Percentiles rank a stretch among this genome's conserved stretches.
Conservation (phyloP, 2,888 invertebrate genomes). For the Tenthredo livida region DNA sequence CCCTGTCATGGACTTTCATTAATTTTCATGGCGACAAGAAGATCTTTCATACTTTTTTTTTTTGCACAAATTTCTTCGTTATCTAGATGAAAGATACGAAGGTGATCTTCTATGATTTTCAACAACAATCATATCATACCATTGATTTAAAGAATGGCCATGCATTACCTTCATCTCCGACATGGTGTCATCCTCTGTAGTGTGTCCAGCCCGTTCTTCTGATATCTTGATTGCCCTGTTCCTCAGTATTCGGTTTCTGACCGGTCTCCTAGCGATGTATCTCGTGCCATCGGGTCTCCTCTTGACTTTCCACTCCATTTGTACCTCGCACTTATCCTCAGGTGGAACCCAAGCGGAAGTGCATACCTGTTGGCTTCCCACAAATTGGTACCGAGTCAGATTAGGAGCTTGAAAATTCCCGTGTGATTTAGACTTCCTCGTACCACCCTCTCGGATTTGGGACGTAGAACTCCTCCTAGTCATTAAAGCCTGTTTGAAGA, state of each 20-base stretch:
- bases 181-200: constrained; percentile 89
- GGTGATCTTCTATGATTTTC: background rate
- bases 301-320: constrained; percentile 89
- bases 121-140: background rate
- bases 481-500: constrained; percentile 80
- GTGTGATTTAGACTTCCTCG: constrained; percentile 70
- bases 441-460: constrained; percentile 62
- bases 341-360: constrained; percentile 64
- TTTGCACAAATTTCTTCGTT: background rate
- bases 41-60: background rate
- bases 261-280: constrained; percentile 87
- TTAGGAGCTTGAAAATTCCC: constrained; percentile 81
- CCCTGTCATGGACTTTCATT: background rate
- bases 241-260: constrained; percentile 83
- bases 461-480: constrained; percentile 73
- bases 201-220: constrained; percentile 83
- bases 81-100: background rate
- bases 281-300: constrained; percentile 87
- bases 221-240: constrained; percentile 84
- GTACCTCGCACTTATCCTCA: constrained; percentile 73
- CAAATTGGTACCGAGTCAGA: constrained; percentile 82
- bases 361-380: constrained; percentile 80
- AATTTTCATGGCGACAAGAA: background rate
- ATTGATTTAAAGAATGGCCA: background rate
- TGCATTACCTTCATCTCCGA: constrained; percentile 87